Base-by-base conservation (phyloP, 2,888 invertebrate species). In the Philaethria dido region DNA sequence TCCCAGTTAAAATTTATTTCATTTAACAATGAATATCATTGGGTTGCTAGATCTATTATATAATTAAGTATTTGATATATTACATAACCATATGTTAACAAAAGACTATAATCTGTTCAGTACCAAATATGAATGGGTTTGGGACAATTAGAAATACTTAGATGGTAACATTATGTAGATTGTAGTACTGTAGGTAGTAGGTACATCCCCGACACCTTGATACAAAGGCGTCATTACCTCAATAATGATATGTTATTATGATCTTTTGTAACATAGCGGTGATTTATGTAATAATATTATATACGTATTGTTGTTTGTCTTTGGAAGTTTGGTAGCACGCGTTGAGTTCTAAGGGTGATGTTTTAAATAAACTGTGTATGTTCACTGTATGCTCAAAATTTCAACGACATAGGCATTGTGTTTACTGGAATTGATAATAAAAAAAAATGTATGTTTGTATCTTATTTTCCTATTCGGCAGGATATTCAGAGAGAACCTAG, bases 231-330 rank as follows among this genome's bases (percentile, higher is more conserved):
- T n/a, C 57, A 59, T 68, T 60, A 65, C 25, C 29, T 62, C 52
- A 29, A 57, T 66, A 63, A 70, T 68, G 55, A 63, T 50, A 61
- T 39, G 62, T 61, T 54, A 45, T 63, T 69, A 62, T 25, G 18
- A 48, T 50, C 33, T 54, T 20, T 60, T 66, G 47, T 59, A 50
- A 59, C 14, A 16, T 50, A 44, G 42, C 14, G 45, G 20, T 14
- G 62, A 60, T 48, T 55, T 64, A 67, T 62, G 11, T 48, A 16
- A 20, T 20, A 39, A 36, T 55, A 9, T 29, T 54, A 14, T 3
- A 6, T 14, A 55, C 5, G 4, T 20, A 14, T 14, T 50, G 20
- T 14, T 20, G 14, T 20, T 20, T 39, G 36, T 36, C 2, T 36
- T 39, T 36, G 14, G 6, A 36, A 20, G 9, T 29, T 5, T 52